Base-by-base conservation (phyloP, 2,888 invertebrate species). In the Caenorhabditis macrosperma region DNA sequence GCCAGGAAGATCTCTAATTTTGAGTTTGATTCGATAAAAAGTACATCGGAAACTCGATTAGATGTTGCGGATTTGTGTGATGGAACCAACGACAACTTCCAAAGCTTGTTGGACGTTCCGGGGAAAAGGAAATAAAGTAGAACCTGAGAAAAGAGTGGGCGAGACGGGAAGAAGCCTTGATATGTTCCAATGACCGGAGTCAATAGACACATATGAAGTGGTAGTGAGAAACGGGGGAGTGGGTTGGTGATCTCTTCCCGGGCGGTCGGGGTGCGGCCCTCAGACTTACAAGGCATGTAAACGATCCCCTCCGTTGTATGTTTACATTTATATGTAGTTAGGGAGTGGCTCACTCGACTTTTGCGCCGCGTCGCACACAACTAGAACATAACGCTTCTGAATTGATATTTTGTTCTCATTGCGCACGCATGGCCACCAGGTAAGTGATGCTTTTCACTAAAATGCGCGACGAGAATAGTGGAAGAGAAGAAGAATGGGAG, bases 311-410 rank as follows among this genome's bases (percentile, higher is more conserved):
- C 44, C 44, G 44, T 17, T 59, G 60, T 44, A 57, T 74, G 74
- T 74, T 74, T 64, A 59, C 74, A 74, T 74, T 71, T 46, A 33
- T 74, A 74, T 74, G 74, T 74, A 74, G 74, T 74, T 74, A 74
- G 74, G 74, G 74, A 74, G 74, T 74, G 74, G 64, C 74, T 64
- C 74, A 64, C 64, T 64, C 72, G 71, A 71, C 61, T 71, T 71
- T 61, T 55, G 59, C 50, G 54, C 54, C 20, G 46, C 30, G 24
- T 54, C 54, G 54, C 44, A 30, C 26, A 61, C 30, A 44, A 61
- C 38, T 38, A 52, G 41, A 71, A 61, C 33, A 17, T 33, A 17
- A 17, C 2, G 33, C 55, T 63, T 68, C 59, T 61, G 69, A 69
- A 69, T 72, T 63, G 63, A 72, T 72, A 63, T 72, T 72, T 63